Conservation (phyloP, 2,797 vertebrate species). For the Pagetopsis macropterus region DNA sequence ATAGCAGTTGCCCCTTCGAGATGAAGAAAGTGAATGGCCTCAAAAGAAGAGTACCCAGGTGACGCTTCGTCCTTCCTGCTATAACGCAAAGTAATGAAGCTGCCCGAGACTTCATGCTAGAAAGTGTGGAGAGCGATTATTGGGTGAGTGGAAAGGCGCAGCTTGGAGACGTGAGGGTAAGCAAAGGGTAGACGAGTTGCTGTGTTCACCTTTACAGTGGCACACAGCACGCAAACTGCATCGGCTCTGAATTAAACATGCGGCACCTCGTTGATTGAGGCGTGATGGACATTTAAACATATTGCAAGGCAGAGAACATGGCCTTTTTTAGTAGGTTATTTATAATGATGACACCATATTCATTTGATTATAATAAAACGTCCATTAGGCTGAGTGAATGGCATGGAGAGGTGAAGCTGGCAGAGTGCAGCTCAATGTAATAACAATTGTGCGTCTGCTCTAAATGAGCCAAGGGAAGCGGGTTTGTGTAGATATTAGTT, state of each 20-base stretch:
- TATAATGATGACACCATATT: constrained; percentile 83
- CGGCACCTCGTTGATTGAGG: constrained; percentile 71
- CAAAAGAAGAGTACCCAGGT: constrained; percentile 42
- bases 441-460: constrained; percentile 74
- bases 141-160: constrained; percentile 37
- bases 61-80: constrained; percentile 45
- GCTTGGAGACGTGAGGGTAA: constrained; percentile 32
- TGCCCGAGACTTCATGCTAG: constrained; percentile 50
- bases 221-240: constrained; percentile 67
- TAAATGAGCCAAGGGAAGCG: constrained; percentile 67
- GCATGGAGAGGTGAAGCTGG: constrained; percentile 63
- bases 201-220: constrained; percentile 46
- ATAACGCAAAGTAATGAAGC: constrained; percentile 63
- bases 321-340: constrained; percentile 85
- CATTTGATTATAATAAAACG: constrained; percentile 88
- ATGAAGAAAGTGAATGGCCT: constrained; percentile 43
- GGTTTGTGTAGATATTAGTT: constrained; percentile 79
- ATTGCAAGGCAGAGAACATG: constrained; percentile 79
- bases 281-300: constrained; percentile 80
- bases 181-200: constrained; percentile 38
- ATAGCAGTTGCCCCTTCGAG: constrained; percentile 44
- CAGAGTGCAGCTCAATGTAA: constrained; percentile 78
- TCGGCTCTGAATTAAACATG: constrained; percentile 83
- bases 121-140: constrained; percentile 53
- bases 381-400: constrained; percentile 78